Percentiles rank a stretch among this genome's conserved stretches.
Conservation (phyloP, 2,113 vertebrate genomes). For the Hippocampus mohnikei region DNA sequence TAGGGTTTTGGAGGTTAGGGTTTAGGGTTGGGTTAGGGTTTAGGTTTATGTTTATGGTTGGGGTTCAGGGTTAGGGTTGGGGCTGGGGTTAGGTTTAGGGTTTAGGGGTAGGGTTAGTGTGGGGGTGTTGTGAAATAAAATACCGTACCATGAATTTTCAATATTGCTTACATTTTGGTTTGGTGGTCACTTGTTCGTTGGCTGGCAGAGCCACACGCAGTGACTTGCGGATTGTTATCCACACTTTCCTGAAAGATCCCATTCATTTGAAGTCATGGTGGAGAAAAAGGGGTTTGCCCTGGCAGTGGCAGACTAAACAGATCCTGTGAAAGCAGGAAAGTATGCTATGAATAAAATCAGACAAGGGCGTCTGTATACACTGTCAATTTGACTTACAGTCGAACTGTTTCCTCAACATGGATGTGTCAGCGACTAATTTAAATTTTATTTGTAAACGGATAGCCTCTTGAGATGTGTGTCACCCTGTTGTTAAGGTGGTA, state of each 20-base stretch:
- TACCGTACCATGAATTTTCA: neutral
- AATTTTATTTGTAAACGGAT: neutral
- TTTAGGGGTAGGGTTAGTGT: neutral
- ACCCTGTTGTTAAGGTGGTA: neutral
- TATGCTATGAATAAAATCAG: conserved; percentile 19
- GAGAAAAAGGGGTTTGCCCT: conserved; percentile 28
- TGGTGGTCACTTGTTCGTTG: conserved; percentile 2
- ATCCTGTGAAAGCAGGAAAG: conserved; percentile 33
- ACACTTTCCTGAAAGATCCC: conserved; percentile 23
- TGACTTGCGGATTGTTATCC: conserved; percentile 25
- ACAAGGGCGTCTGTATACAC: neutral
- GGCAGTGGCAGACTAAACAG: conserved; percentile 52
- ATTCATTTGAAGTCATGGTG: conserved; percentile 34
- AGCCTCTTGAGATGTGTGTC: neutral
- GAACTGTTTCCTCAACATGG: conserved; percentile 8
- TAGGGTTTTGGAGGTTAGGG: too few relatives aligned
- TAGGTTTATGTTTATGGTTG: too few relatives aligned
- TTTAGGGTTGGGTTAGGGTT: too few relatives aligned
- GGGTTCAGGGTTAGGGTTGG: too few relatives aligned
- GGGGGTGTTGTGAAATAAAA: neutral
- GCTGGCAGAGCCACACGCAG: neutral
- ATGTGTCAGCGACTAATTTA: neutral
- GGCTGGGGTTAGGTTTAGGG: too few relatives aligned
- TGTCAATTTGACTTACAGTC: neutral
- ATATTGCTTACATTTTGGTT: conserved; percentile 9